These are phyloP conservation scores for Chymomyza costata DNA, from an alignment of 1,140 invertebrate genomes.

Conservation along the genomic window DNA sequence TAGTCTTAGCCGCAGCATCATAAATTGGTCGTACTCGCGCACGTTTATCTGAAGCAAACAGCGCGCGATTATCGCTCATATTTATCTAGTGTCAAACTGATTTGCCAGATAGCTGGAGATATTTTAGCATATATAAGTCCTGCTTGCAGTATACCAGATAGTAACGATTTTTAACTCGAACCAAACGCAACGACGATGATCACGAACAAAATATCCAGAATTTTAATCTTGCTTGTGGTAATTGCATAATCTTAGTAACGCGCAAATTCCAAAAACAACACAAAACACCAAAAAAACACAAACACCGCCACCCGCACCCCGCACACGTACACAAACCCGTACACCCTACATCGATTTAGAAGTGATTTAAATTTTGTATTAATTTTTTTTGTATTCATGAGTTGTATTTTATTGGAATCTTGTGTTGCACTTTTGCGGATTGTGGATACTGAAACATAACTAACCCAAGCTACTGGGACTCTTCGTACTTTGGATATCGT, in stretches of 20 bases:
- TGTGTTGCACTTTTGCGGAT: conserved; percentile 44
- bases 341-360: background rate
- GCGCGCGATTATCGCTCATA: conserved; percentile 45
- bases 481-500: conserved; percentile 62
- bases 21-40: conserved; percentile 51
- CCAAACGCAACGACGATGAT: conserved; percentile 56
- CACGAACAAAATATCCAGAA: conserved; percentile 51
- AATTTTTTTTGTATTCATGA: conserved; percentile 42
- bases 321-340: conserved; percentile 2
- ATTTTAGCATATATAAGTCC: conserved; percentile 40
- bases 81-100: conserved; percentile 46
- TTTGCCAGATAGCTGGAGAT: conserved; percentile 26
- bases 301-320: conserved; percentile 16
- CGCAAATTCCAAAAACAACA: no score
- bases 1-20: conserved; percentile 59
- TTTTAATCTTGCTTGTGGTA: conserved; percentile 61
- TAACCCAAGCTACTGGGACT: conserved; percentile 59
- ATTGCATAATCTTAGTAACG: conserved; percentile 35
- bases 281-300: conserved; percentile 8
- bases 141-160: conserved; percentile 30
- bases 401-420: conserved; percentile 52
- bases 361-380: conserved; percentile 11
- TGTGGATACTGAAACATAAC: conserved; percentile 43
- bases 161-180: conserved; percentile 64
- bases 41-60: conserved; percentile 54